Evolutionary conservation across 2,113 vertebrate genomes (phyloP).

Genomic region (Callionymus lyra): DNA sequence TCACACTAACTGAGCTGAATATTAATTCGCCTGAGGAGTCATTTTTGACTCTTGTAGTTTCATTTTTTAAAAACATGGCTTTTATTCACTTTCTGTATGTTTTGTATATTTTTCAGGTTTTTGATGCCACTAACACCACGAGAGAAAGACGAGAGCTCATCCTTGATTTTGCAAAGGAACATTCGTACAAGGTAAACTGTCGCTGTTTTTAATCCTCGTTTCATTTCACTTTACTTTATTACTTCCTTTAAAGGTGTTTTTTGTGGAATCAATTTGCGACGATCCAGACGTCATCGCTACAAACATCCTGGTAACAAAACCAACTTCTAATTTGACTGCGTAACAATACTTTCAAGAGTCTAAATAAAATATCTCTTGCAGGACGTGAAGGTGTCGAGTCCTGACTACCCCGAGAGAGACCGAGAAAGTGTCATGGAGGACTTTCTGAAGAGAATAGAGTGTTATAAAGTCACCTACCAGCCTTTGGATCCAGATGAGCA

Average conservation of each 20-base stretch:
- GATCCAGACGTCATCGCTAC: slow-evolving; percentile 69
- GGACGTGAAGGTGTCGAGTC: slow-evolving; percentile 97
- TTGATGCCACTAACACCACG: slow-evolving; percentile 72
- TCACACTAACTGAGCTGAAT: too few species aligned
- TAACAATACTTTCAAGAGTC: background rate
- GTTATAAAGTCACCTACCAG: slow-evolving; percentile 92
- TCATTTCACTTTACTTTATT: background rate
- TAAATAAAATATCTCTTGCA: slow-evolving; percentile 37
- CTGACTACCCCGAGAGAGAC: slow-evolving; percentile 86
- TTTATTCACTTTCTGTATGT: too few species aligned
- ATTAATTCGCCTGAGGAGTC: too few species aligned
- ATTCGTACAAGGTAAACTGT: slow-evolving; percentile 58
- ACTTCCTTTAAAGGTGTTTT: slow-evolving; percentile 63
- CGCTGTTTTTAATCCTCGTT: background rate
- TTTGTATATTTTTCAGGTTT: slow-evolving; percentile 48
- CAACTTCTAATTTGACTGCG: too few species aligned
- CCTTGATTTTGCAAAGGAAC: slow-evolving; percentile 53
- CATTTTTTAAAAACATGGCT: too few species aligned
- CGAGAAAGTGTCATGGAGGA: slow-evolving; percentile 92
- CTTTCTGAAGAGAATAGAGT: slow-evolving; percentile 94
- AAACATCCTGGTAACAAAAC: slow-evolving; percentile 62
- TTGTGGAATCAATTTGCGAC: slow-evolving; percentile 66
- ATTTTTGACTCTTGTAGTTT: too few species aligned
- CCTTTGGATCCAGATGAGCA: slow-evolving; percentile 83
- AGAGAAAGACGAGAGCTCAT: slow-evolving; percentile 66